phyloP scores from a whole-genome alignment of 1,140 invertebrate species.

The Lepidostoma basale region DNA sequence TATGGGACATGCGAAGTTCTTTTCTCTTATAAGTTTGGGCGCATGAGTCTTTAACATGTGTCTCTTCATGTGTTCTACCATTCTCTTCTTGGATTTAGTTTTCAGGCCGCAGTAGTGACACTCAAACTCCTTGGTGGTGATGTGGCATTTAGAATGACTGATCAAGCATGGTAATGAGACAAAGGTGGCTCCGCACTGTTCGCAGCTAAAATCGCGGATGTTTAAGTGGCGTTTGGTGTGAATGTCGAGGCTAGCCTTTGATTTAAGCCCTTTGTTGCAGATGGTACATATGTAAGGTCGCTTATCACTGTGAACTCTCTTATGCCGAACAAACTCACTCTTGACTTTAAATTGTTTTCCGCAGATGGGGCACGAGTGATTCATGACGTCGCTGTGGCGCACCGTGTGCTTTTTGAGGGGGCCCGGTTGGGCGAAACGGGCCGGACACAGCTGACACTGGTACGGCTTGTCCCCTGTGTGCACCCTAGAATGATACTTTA shows the following conservation, averaged over 20 bases:
- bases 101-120: conserved; percentile 60
- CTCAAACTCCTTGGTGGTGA: conserved; percentile 59
- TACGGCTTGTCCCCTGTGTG: conserved; percentile 64
- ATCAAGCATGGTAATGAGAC: conserved; percentile 55
- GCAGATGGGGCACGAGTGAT: conserved; percentile 66
- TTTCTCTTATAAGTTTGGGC: conserved; percentile 20
- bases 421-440: conserved; percentile 62
- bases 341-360: conserved; percentile 67
- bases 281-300: conserved; percentile 51
- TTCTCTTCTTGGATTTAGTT: conserved; percentile 56
- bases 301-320: conserved; percentile 53
- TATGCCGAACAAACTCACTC: conserved; percentile 54
- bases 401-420: conserved; percentile 58
- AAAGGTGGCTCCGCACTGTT: conserved; percentile 58
- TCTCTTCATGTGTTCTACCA: conserved; percentile 50
- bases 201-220: conserved; percentile 57
- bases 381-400: conserved; percentile 56
- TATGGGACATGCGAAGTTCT: conserved; percentile 22
- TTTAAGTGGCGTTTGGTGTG: conserved; percentile 58
- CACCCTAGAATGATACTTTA: conserved; percentile 57
- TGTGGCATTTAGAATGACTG: conserved; percentile 57
- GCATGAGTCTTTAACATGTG: conserved; percentile 32
- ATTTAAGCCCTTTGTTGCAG: conserved; percentile 53
- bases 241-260: conserved; percentile 51
- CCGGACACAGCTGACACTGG: conserved; percentile 62